Percentiles rank a stretch among this genome's conserved stretches.
phyloP scores from a whole-genome alignment of 1,140 invertebrate species.

The Trichoplusia ni region DNA sequence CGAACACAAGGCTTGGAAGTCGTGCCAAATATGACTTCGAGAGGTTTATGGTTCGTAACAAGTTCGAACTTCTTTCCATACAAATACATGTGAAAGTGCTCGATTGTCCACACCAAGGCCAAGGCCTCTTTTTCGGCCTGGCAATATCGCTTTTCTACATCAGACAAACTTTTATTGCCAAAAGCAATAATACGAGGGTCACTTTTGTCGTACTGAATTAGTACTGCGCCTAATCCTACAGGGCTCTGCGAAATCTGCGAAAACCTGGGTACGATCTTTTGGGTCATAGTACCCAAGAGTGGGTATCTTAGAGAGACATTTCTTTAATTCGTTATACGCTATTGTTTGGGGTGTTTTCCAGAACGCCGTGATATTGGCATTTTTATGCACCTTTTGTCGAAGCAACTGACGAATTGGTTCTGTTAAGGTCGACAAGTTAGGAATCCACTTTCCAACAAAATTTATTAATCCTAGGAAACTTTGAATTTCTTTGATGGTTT shows the following conservation, averaged over 20 bases:
- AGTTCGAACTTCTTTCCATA: conserved; percentile 53
- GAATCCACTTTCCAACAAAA: conserved; percentile 52
- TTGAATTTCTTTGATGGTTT: conserved; percentile 44
- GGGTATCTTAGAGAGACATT: background rate
- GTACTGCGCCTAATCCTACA: conserved; percentile 61
- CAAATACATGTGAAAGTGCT: conserved; percentile 36
- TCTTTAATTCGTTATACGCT: conserved; percentile 33
- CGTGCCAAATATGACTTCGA: conserved; percentile 37
- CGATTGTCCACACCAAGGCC: conserved; percentile 42
- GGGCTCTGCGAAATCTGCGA: conserved; percentile 77
- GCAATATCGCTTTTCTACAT: conserved; percentile 46
- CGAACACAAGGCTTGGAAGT: conserved; percentile 47
- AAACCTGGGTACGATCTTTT: conserved; percentile 50
- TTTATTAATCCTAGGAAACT: too few species aligned
- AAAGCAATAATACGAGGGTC: conserved; percentile 43
- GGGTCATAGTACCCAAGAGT: conserved; percentile 45
- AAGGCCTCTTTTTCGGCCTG: too few species aligned
- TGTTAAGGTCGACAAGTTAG: conserved; percentile 41
- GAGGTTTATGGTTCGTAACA: conserved; percentile 62
- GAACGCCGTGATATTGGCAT: conserved; percentile 16
- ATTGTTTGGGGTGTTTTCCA: conserved; percentile 13
- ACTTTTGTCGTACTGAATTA: conserved; percentile 45
- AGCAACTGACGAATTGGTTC: conserved; percentile 46
- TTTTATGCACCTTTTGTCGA: background rate
- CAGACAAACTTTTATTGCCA: conserved; percentile 41